Evolutionary conservation across 2,888 invertebrate species (phyloP).

Genomic region (Hoplodrina ambigua): DNA sequence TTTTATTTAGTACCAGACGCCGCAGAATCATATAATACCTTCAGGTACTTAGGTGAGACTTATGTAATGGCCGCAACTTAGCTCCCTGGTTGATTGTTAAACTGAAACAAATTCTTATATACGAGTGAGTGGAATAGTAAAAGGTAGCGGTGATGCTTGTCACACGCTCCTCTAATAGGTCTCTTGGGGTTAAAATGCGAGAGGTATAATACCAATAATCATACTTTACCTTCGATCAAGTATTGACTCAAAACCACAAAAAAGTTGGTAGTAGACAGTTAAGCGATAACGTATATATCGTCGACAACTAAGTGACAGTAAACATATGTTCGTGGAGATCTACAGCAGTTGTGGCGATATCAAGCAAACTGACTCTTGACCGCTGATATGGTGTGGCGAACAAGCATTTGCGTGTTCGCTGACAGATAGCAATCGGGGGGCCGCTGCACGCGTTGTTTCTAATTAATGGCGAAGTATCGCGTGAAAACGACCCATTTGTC

Average conservation of each 20-base stretch:
- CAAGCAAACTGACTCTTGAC: conserved; percentile 51
- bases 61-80: conserved; percentile 41
- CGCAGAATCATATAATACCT: conserved; percentile 26
- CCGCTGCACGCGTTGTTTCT: conserved; percentile 81
- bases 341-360: conserved; percentile 34
- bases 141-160: conserved; percentile 32
- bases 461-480: conserved; percentile 87
- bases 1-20: conserved; percentile 17
- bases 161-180: conserved; percentile 27
- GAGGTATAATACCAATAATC: conserved; percentile 9
- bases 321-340: conserved; percentile 19
- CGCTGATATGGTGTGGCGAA: conserved; percentile 64
- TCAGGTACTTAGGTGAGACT: conserved; percentile 20
- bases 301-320: conserved; percentile 12
- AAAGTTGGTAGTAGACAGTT: background rate
- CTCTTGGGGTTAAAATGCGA: conserved; percentile 19
- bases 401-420: conserved; percentile 83
- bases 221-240: conserved; percentile 17
- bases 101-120: conserved; percentile 48
- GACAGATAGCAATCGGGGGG: conserved; percentile 86
- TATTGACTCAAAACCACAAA: background rate
- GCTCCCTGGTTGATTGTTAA: conserved; percentile 40
- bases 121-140: conserved; percentile 50
- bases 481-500: conserved; percentile 86
- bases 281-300: background rate